A percentile compares a stretch with the other conserved stretches of the same genome.
phyloP scores from a whole-genome alignment of 2,113 vertebrate genomes.

The Falco punctatus region DNA sequence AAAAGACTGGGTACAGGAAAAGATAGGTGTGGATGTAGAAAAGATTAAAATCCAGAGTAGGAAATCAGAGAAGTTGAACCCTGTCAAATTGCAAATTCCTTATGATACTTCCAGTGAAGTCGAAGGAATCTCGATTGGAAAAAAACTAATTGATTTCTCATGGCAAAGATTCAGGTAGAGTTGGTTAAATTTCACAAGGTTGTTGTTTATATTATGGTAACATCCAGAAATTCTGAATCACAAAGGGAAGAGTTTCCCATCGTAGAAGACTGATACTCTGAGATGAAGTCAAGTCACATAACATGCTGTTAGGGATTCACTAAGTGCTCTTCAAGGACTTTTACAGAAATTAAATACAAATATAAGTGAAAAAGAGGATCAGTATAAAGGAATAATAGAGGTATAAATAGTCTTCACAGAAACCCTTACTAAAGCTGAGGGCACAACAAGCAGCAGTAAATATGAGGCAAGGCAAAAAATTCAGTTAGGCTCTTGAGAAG shows the following conservation, averaged over 20 bases:
- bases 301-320: not conserved
- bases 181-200: not conserved
- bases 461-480: not conserved
- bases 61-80: not conserved
- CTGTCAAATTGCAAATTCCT: not conserved
- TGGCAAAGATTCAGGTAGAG: not conserved
- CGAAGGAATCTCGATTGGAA: not conserved
- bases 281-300: not conserved
- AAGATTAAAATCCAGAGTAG: not conserved
- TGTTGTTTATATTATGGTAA: not conserved
- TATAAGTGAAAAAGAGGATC: not conserved
- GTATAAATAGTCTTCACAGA: not conserved
- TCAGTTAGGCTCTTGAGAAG: not conserved
- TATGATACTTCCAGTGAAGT: not conserved
- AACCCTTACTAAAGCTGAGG: not conserved
- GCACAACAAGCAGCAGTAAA: not conserved
- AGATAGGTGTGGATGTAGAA: not conserved
- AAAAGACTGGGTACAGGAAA: not conserved
- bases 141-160: not conserved
- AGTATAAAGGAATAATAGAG: not conserved
- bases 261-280: not conserved
- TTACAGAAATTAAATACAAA: not conserved
- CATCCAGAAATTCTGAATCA: not conserved
- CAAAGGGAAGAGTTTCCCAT: not conserved
- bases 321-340: not conserved